These are phyloP conservation scores for Ethmia dodecea DNA, from an alignment of 2,888 invertebrate genomes.

Conservation along the genomic window DNA sequence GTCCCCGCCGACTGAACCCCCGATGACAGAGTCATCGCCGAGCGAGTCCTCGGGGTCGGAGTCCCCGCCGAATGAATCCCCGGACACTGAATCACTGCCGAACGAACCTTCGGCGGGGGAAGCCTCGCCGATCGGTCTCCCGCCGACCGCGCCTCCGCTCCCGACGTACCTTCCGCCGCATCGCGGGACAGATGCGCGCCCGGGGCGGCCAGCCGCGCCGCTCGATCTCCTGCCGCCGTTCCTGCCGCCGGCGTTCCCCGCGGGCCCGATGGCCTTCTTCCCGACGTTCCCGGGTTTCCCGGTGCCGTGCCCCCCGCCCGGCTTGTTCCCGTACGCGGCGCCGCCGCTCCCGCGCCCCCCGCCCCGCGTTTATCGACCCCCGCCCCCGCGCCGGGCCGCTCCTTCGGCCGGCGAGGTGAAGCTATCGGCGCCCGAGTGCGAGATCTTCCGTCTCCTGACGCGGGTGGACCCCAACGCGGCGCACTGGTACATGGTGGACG, in stretches of 20 bases:
- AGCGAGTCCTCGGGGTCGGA: conserved; percentile 1
- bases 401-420: conserved; percentile 25
- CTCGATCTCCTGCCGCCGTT: conserved; percentile 29
- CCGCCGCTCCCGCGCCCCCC: conserved; percentile 8
- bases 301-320: conserved; percentile 50
- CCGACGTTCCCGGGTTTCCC: conserved; percentile 51
- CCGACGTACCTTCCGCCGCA: not conserved
- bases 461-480: conserved; percentile 38
- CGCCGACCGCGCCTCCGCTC: not conserved
- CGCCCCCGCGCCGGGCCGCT: conserved; percentile 4
- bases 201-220: conserved; percentile 30
- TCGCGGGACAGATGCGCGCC: not conserved
- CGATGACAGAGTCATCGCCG: not conserved
- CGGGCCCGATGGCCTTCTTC: conserved; percentile 24
- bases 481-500: conserved; percentile 42
- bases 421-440: conserved; percentile 38
- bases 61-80: not conserved
- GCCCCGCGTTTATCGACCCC: conserved; percentile 18
- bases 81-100: not conserved
- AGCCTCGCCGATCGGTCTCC: conserved; percentile 2
- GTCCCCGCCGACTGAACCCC: not conserved
- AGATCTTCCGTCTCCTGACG: conserved; percentile 37
- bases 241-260: not conserved
- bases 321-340: conserved; percentile 26
- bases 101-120: too few species aligned